Evolutionary conservation across 2,888 invertebrate genomes (phyloP), one percentile per base, ranked within the genome.

Genomic region (Proisotoma minuta): DNA sequence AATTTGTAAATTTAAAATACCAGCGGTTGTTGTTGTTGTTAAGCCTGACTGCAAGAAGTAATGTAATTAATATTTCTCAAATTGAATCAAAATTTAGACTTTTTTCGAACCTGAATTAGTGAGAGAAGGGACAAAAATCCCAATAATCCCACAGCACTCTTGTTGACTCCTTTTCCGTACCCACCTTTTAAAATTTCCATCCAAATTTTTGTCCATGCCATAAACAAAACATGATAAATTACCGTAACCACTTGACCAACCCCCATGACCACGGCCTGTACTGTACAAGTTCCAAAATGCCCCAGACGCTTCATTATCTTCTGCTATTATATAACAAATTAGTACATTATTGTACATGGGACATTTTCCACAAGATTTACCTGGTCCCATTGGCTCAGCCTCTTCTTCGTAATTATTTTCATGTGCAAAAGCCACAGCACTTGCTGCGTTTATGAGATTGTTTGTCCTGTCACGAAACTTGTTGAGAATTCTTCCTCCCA

Each of bases 151-250:
- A 56, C 56, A 3, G 56, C 56, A 26, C 43, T 43, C 27, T 56
- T 56, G 43, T 56, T 56, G 27, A 56, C 56, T 5, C 34, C 28
- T 26, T 56, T 56, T 47, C 56, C 39, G 24, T 54, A 23, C 10
- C n/a, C 49, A 5, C 26, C 43, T 20, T 20, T n/a, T n/a, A n/a
- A n/a, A n/a, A n/a, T n/a, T n/a, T n/a, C n/a, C n/a, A n/a, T n/a
- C n/a, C n/a, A n/a, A n/a, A n/a, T n/a, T n/a, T n/a, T n/a, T n/a
- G n/a, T n/a, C n/a, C n/a, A n/a, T n/a, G n/a, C n/a, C n/a, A n/a
- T n/a, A 10, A 15, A 15, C 34, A 10, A 15, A 34, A 8, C 34
- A 8, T 43, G 1, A 26, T 18, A 26, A 24, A 24, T 22, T 22
- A 1, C 59, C 59, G 40, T 59, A 59, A n/a, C 49, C 49, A 12